These are phyloP conservation scores for Pseudolaguvia tuberculata DNA, from an alignment of 2,113 vertebrate species.

Conservation along the genomic window DNA sequence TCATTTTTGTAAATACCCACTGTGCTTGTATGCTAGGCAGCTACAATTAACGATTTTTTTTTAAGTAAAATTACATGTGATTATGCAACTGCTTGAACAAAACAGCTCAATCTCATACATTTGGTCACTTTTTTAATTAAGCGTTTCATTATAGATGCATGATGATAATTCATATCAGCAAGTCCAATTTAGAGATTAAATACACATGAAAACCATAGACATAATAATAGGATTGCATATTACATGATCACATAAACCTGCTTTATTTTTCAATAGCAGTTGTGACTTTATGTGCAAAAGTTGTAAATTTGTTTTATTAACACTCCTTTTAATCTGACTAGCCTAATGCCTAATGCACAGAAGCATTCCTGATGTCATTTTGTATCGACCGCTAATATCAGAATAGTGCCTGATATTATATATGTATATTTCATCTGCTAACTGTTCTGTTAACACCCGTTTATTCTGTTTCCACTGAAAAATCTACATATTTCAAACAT, in stretches of 20 bases:
- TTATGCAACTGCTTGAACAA: too few species aligned
- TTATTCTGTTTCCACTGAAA: not conserved
- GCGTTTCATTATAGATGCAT: not conserved
- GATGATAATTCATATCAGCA: too few species aligned
- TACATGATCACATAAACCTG: slow-evolving; percentile 4
- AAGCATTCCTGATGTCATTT: slow-evolving; percentile 67
- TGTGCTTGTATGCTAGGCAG: slow-evolving; percentile 20
- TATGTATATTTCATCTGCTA: not conserved
- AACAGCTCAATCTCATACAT: not conserved
- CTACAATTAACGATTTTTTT: slow-evolving; percentile 25
- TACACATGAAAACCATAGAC: not conserved
- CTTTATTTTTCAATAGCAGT: not conserved
- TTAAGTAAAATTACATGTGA: not conserved
- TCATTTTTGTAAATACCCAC: slow-evolving; percentile 7
- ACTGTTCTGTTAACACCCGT: not conserved
- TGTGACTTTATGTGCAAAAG: not conserved
- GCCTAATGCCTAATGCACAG: slow-evolving; percentile 56
- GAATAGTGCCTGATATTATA: slow-evolving; percentile 24
- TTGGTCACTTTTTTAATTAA: not conserved
- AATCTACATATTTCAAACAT: not conserved
- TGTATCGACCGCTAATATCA: slow-evolving; percentile 54
- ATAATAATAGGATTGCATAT: not conserved
- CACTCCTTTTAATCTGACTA: slow-evolving; percentile 55
- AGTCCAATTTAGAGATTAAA: too few species aligned
- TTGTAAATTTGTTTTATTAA: slow-evolving; percentile 17